Conservation (phyloP, 2,113 vertebrate genomes). For the Apteryx owenii region DNA sequence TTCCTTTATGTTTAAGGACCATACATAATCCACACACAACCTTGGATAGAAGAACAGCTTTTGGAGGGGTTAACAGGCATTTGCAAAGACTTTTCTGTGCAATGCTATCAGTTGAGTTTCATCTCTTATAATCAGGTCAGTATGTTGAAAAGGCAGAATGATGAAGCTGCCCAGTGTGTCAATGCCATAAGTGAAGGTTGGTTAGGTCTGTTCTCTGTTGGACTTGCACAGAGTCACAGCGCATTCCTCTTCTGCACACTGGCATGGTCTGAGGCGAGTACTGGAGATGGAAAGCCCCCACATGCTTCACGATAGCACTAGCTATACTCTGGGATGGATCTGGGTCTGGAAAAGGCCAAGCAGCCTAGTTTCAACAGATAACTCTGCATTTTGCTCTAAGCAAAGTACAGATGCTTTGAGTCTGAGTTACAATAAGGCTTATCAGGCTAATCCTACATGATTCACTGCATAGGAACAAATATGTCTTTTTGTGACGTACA, state of each 20-base stretch:
- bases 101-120: background rate
- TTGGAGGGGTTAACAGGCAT: background rate
- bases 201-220: background rate
- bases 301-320: background rate
- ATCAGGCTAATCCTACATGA: background rate
- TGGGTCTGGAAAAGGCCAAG: background rate
- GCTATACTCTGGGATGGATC: background rate
- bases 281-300: background rate
- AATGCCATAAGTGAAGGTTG: background rate
- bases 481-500: background rate
- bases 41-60: background rate
- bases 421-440: background rate
- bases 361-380: background rate
- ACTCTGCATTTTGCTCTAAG: background rate
- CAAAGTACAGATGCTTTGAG: background rate
- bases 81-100: background rate
- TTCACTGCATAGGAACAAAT: background rate
- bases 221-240: background rate
- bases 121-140: background rate
- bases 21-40: background rate
- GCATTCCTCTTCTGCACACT: background rate
- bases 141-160: background rate
- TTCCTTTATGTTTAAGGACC: background rate
- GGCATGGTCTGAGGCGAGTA: background rate
- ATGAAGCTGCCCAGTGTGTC: background rate